Conservation (phyloP, 2,113 vertebrate species). For the Pterocles gutturalis region DNA sequence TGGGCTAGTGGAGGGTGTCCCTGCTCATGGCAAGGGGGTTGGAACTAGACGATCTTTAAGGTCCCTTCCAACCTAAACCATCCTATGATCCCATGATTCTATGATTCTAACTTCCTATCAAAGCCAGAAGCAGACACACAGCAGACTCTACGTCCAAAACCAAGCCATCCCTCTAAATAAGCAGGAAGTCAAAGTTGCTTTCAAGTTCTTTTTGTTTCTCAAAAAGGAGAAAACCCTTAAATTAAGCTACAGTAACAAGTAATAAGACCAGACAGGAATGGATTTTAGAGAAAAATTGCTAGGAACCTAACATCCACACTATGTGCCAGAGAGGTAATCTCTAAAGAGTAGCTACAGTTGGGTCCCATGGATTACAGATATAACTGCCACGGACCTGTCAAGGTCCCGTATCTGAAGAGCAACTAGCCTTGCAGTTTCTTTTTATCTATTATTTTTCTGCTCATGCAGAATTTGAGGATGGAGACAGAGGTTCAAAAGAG, state of each 20-base stretch:
- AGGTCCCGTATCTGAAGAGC: not conserved
- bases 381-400: not conserved
- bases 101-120: not conserved
- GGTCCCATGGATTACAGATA: not conserved
- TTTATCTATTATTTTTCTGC: not conserved
- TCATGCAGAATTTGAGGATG: not conserved
- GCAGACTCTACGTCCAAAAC: not conserved
- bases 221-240: not conserved
- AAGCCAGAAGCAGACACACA: not conserved
- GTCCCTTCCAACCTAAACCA: not conserved
- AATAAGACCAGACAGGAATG: not conserved
- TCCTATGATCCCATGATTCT: not conserved
- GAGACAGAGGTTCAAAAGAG: not conserved
- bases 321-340: not conserved
- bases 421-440: not conserved
- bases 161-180: accelerated
- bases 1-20: no score
- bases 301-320: not conserved
- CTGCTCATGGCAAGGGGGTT: no score
- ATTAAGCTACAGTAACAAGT: not conserved
- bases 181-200: not conserved
- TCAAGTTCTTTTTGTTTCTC: not conserved
- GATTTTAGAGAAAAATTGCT: not conserved
- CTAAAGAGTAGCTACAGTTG: not conserved
- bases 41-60: no score